Evolutionary conservation across 2,113 vertebrate genomes (phyloP).

Genomic region (Anhinga anhinga): DNA sequence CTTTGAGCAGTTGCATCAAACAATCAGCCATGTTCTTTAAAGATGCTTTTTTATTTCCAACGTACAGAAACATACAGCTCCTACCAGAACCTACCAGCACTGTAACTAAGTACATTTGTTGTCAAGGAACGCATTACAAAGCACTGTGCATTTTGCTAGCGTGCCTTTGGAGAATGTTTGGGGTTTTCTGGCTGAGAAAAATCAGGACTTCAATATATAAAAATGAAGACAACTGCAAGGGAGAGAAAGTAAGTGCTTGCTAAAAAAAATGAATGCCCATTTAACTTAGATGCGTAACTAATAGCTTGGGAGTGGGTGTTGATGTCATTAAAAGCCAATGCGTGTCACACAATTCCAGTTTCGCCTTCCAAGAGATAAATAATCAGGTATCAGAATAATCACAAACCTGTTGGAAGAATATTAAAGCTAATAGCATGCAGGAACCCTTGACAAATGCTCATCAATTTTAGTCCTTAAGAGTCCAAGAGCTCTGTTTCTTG

Average conservation of each 20-base stretch:
- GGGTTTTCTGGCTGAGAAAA: neutral
- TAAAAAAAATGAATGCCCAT: neutral
- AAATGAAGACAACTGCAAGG: neutral
- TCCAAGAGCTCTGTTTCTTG: neutral
- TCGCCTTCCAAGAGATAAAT: neutral
- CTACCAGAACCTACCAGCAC: neutral
- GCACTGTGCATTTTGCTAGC: neutral
- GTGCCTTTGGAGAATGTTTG: neutral
- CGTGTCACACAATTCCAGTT: neutral
- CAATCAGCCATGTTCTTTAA: neutral
- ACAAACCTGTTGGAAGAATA: neutral
- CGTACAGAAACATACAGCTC: neutral
- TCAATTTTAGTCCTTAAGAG: neutral
- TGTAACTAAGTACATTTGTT: neutral
- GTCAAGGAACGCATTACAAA: neutral
- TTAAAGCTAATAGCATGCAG: neutral
- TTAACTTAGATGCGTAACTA: neutral
- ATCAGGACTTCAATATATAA: neutral
- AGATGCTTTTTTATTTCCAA: constrained; percentile 25
- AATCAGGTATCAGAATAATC: neutral
- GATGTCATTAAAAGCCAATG: neutral
- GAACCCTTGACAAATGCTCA: neutral
- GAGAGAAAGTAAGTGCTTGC: neutral
- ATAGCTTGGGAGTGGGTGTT: neutral
- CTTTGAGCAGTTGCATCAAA: neutral